Base-by-base conservation (phyloP, 2,113 vertebrate genomes). In the Sinocyclocheilus maitianheensis region DNA sequence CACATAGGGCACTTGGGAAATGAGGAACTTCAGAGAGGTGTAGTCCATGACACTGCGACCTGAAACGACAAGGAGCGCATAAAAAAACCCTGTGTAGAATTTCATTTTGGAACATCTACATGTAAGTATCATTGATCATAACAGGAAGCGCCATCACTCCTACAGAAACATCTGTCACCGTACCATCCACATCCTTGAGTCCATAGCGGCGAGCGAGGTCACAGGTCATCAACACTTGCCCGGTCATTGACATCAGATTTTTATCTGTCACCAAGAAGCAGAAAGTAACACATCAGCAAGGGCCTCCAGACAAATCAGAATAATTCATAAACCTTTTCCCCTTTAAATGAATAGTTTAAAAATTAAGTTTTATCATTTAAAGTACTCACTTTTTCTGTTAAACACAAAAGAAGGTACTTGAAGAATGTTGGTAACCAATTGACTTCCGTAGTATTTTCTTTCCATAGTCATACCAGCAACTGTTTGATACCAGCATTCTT, bases 111-210 rank as follows among this genome's bases (percentile, higher is more conserved):
- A 75, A 14, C 5, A 22, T 13, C 1, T n/a, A 1, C 13, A 69
- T 34, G 8, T 71, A 30, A 48, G 11, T 34, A 71, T 30, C n/a
- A 1, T 84, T 43, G 26, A 26, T 26, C 26, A 26, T 26, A 26
- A 26, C 26, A 26, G 26, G 26, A 26, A 26, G 26, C 26, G 26
- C 26, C 26, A 26, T 26, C 26, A 26, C 26, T 26, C 26, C 26
- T 26, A 26, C 26, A 26, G 26, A 26, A 58, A 60, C 34, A 74
- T 40, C 6, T 16, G 10, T 51, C 12, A 34, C 24, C 0, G 88
- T 90, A 96, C 96, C 96, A 40, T 97, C 95, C 24, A 96, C 55
- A 76, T 97, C 96, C 72, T 9, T 76, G 53, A 97, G 83, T 37
- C 91, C 91, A 3, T 96, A 97, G 77, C 91, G 94, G 1, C 91